Percentiles rank a stretch among this genome's conserved stretches.
Evolutionary conservation across 2,888 invertebrate species (phyloP).

Genomic region (Papilio elwesi): DNA sequence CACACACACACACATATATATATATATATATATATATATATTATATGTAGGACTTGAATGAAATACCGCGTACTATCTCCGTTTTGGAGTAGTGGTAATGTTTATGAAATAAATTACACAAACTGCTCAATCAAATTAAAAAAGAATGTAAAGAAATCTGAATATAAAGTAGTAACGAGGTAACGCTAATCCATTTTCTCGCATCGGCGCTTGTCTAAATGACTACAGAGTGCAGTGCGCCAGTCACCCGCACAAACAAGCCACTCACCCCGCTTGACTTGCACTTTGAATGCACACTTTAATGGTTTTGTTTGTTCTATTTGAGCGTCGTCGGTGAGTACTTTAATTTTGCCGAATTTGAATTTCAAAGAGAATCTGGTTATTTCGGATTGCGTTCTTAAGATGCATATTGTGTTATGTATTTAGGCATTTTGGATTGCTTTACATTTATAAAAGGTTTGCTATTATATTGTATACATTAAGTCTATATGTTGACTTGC

Average conservation of each 20-base stretch:
- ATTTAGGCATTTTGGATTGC: not conserved
- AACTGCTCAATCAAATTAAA: not conserved
- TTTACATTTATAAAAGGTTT: no score
- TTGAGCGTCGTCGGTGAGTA: slow-evolving; percentile 52
- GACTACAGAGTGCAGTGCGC: slow-evolving; percentile 61
- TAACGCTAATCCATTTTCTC: slow-evolving; percentile 69
- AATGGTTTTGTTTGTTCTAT: slow-evolving; percentile 65
- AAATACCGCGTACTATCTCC: no score
- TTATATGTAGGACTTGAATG: no score
- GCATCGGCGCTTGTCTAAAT: slow-evolving; percentile 74
- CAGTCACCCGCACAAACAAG: slow-evolving; percentile 55
- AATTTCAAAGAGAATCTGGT: slow-evolving; percentile 28
- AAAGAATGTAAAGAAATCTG: slow-evolving; percentile 27
- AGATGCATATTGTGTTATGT: not conserved
- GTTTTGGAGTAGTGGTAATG: no score
- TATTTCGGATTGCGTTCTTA: slow-evolving; percentile 7
- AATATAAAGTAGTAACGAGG: slow-evolving; percentile 36
- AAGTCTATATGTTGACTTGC: no score
- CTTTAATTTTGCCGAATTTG: slow-evolving; percentile 60
- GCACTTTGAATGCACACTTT: slow-evolving; percentile 78
- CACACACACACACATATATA: no score
- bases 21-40: no score
- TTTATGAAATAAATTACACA: no score
- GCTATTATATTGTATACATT: no score
- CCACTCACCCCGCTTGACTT: slow-evolving; percentile 72